Conservation (phyloP, 1,140 invertebrate species). For the Heliconius hewitsoni region DNA sequence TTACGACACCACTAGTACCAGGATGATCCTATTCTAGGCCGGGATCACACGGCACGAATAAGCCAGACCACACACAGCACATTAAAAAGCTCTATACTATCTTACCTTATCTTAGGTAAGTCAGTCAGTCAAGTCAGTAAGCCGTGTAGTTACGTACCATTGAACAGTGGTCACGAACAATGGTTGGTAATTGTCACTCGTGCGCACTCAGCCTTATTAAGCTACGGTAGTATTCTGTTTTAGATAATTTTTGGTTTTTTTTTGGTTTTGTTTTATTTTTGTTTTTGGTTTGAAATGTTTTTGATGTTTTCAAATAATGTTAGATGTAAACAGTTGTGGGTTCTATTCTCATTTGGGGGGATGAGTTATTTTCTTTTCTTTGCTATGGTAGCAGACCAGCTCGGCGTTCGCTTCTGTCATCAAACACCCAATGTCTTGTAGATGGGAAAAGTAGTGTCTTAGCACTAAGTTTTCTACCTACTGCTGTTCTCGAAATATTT, state of each 20-base stretch:
- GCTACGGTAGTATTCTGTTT: not conserved
- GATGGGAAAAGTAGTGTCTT: too few species aligned
- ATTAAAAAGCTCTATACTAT: not conserved
- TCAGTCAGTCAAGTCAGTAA: slow-evolving; percentile 37
- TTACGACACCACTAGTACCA: too few species aligned
- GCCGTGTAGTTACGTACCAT: slow-evolving; percentile 52
- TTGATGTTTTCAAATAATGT: too few species aligned
- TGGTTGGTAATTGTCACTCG: slow-evolving; percentile 47
- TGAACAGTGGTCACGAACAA: slow-evolving; percentile 55
- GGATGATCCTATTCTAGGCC: too few species aligned
- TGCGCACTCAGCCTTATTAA: slow-evolving; percentile 47
- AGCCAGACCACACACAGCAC: not conserved
- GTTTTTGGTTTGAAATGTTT: not conserved
- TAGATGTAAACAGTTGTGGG: not conserved
- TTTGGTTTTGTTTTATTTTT: not conserved
- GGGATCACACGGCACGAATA: not conserved
- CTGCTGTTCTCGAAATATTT: too few species aligned
- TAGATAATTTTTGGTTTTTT: not conserved
- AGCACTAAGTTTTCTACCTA: too few species aligned
- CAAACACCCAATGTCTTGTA: too few species aligned
- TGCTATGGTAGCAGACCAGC: too few species aligned
- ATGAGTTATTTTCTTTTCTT: not conserved
- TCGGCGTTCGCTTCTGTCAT: too few species aligned
- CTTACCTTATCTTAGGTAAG: slow-evolving; percentile 20
- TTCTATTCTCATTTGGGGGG: not conserved